Base-by-base conservation (phyloP, 2,888 invertebrate genomes). In the Chrysolina oricalcia region DNA sequence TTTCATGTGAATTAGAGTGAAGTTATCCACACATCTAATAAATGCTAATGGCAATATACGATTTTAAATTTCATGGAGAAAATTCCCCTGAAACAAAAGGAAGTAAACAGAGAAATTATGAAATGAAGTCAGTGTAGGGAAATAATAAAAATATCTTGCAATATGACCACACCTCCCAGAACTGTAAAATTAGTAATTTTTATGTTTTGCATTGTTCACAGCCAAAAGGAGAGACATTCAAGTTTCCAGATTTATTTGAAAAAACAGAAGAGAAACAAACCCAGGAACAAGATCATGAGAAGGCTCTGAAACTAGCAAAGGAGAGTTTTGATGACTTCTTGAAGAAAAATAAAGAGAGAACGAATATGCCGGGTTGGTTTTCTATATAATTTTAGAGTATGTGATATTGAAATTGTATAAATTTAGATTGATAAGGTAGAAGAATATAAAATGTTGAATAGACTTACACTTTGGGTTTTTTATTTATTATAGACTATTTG, bases 351-450 rank as follows among this genome's bases (percentile, higher is more conserved):
- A 93, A 93, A 87, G 89, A 92, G 75, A 90, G 94, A 85, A 92
- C 93, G 62, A 94, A 94, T 83, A 89, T 94, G 59, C 95, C 96
- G 6, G 93, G 94, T 76, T 96, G 96, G 96, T 96, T 93, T 88
- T 92, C 93, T 41, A 90, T 94, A 84, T 95, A 91, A 85, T 40
- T 46, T 21, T 40, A 17, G 10, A 48, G 19, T 23, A 53, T 11
- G 48, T 48, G n/a, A 9, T 48, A 17, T 35, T 48, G 48, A 48
- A 48, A 48, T 48, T 35, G 8, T 6, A 35, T 35, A 8, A 35
- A 35, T 35, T 35, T 8, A 6, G 35, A 35, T 35, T 6, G 35
- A 35, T 35, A 35, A 48, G 8, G 17, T 48, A 17, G 17, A 48
- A 8, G 9, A 48, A 48, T 48, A 48, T 48, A 8, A 48, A 17